A percentile compares a stretch with the other conserved stretches of the same genome.
Evolutionary conservation across 2,888 invertebrate species (phyloP).

Genomic region (Agrochola lychnidis): DNA sequence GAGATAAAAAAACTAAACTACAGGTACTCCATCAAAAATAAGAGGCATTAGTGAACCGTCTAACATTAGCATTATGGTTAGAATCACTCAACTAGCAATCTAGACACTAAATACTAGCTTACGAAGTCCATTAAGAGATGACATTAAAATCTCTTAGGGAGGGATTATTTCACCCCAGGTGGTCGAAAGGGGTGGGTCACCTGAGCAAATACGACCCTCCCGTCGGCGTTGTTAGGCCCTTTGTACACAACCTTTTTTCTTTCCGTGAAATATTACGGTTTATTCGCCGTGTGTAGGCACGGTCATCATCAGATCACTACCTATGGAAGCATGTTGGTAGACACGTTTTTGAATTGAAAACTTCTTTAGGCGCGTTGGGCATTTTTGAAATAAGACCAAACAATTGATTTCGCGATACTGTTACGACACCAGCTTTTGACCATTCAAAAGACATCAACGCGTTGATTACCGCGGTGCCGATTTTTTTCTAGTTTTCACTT

Average conservation of each 20-base stretch:
- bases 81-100: constrained; percentile 31
- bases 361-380: no score
- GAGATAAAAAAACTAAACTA: neutral
- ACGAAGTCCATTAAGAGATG: constrained; percentile 45
- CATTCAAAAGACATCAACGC: no score
- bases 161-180: constrained; percentile 42
- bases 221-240: constrained; percentile 30
- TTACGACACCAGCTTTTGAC: no score
- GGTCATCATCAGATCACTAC: no score
- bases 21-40: neutral
- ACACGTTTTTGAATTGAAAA: no score
- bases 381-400: no score
- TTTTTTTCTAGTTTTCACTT: no score
- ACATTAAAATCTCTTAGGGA: constrained; percentile 40
- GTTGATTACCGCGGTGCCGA: no score
- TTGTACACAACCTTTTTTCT: neutral
- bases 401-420: no score
- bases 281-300: no score
- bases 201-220: constrained; percentile 57
- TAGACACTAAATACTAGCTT: constrained; percentile 28
- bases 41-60: neutral
- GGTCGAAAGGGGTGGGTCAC: constrained; percentile 51
- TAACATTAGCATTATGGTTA: neutral
- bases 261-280: neutral
- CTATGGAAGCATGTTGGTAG: no score